Percentiles rank a stretch among this genome's conserved stretches.
These are phyloP conservation scores for Sapayoa aenigma DNA, from an alignment of 2,113 vertebrate genomes.

Conservation along the genomic window DNA sequence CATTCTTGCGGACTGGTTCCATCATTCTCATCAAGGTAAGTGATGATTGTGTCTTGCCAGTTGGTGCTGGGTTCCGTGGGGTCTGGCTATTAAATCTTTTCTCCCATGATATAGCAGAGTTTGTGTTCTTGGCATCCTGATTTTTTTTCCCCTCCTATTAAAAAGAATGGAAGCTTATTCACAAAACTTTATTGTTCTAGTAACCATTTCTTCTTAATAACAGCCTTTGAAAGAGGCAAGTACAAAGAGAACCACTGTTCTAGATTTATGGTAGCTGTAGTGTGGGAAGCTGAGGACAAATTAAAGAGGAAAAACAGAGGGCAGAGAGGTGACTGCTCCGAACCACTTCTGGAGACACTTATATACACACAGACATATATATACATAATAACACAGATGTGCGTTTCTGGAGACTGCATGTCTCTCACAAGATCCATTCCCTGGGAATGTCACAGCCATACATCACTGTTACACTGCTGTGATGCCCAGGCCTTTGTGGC, in stretches of 20 bases:
- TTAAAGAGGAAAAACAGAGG: not conserved
- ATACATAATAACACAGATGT: not conserved
- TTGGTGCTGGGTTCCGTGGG: not conserved
- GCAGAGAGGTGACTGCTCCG: not conserved
- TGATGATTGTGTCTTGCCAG: not conserved
- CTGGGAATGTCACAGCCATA: not conserved
- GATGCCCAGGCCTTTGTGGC: not conserved
- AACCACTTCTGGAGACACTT: not conserved
- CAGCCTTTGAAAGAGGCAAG: not conserved
- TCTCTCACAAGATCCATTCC: not conserved
- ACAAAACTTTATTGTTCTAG: not conserved
- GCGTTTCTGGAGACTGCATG: not conserved
- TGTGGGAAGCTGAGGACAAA: not conserved
- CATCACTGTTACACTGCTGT: not conserved
- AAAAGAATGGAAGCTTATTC: not conserved
- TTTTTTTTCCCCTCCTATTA: not conserved
- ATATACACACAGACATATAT: accelerated
- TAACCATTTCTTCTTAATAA: not conserved
- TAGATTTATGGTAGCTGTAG: not conserved
- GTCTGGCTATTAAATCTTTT: not conserved
- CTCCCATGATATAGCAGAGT: not conserved
- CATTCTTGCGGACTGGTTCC: not conserved
- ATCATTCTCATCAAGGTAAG: not conserved
- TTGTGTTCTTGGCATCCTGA: not conserved
- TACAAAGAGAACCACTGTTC: not conserved